These are phyloP conservation scores for Lasius fuliginosus DNA, from an alignment of 2,888 invertebrate genomes.

Conservation along the genomic window DNA sequence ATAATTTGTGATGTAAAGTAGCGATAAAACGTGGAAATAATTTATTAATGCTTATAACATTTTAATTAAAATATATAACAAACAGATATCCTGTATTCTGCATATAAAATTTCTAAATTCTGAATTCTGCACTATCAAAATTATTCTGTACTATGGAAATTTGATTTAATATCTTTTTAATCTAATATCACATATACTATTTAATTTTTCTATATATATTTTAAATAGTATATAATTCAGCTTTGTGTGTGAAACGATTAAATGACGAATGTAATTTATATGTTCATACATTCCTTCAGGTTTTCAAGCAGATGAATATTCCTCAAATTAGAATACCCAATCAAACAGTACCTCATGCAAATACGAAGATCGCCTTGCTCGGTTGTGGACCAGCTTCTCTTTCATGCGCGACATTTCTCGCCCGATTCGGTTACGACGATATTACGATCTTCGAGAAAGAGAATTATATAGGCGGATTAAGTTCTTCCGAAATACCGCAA, in stretches of 20 bases:
- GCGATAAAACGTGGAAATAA: not conserved
- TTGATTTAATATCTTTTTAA: not conserved
- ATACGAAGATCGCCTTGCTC: slow-evolving; percentile 93
- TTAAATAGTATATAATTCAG: not conserved
- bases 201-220: not conserved
- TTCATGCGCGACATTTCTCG: slow-evolving; percentile 98
- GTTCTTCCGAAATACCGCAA: slow-evolving; percentile 98
- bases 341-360: slow-evolving; percentile 86
- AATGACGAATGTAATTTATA: not conserved
- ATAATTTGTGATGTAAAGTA: not conserved
- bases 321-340: slow-evolving; percentile 94
- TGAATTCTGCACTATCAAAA: not conserved
- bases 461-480: slow-evolving; percentile 95
- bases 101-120: slow-evolving; percentile 4
- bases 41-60: slow-evolving; percentile 9
- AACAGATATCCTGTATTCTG: not conserved
- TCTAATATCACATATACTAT: not conserved
- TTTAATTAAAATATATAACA: not conserved
- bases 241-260: not conserved
- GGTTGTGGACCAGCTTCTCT: slow-evolving; percentile 99
- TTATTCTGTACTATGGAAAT: not conserved
- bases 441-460: slow-evolving; percentile 97
- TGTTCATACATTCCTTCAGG: slow-evolving; percentile 86
- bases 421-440: slow-evolving; percentile 96
- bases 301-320: slow-evolving; percentile 97